These are phyloP conservation scores for Microtus pennsylvanicus DNA, from an alignment of 2,113 vertebrate genomes.

Conservation along the genomic window DNA sequence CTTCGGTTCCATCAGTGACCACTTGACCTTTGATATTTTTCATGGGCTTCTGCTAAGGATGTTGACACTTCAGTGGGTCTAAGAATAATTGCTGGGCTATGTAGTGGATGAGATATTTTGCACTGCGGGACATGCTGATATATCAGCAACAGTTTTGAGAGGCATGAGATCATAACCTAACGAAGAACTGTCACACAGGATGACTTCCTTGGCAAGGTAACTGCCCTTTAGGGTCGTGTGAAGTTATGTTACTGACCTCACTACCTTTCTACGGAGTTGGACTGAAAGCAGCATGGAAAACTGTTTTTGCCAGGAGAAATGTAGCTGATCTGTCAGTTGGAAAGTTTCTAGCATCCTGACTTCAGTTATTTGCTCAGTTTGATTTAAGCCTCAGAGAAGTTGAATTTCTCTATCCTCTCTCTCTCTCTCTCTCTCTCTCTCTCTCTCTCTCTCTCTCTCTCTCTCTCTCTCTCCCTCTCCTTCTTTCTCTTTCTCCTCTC, in stretches of 20 bases:
- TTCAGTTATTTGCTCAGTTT: background rate
- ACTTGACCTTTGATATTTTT: slow-evolving; percentile 33
- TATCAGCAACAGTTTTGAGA: background rate
- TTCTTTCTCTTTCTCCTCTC: no score
- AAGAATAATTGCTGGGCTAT: background rate
- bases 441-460: background rate
- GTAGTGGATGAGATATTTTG: background rate
- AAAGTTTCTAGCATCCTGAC: background rate
- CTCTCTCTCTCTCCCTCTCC: background rate
- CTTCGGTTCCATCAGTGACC: slow-evolving; percentile 18
- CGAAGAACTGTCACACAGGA: background rate
- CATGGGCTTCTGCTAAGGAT: background rate
- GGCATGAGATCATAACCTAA: background rate
- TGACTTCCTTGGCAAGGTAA: background rate
- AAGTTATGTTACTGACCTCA: background rate
- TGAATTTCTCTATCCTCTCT: background rate
- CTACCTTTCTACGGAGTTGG: background rate
- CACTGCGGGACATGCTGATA: background rate
- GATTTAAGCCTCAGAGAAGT: slow-evolving; percentile 5
- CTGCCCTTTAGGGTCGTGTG: background rate
- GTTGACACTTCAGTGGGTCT: background rate
- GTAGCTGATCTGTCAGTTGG: background rate
- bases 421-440: background rate
- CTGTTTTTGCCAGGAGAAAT: background rate
- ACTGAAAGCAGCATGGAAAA: background rate